Evolutionary conservation across 2,888 invertebrate species (phyloP), one percentile per base, ranked within the genome.

Genomic region (Opisthograptis luteolata): DNA sequence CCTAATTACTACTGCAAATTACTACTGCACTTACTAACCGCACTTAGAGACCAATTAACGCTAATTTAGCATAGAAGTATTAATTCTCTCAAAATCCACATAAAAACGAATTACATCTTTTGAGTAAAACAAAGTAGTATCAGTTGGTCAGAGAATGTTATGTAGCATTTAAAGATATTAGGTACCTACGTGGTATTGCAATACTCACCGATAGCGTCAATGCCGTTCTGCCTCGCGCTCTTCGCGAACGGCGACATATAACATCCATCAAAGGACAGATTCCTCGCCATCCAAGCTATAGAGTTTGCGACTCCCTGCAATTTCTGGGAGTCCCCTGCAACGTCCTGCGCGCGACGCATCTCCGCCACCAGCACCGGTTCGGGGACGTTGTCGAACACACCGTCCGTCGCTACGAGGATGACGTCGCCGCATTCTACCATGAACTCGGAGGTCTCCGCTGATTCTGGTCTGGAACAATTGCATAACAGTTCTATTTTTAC

Each of bases 341-440:
- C 58, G 1, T 64, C 72, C 48, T 76, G 75, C 51, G 94, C 94
- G 81, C 95, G 93, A 64, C 93, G 90, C 86, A 99, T 93, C 86
- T 98, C 97, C 37, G 95, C 95, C 64, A 98, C 92, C 71, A 99
- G 93, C 79, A 98, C 93, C 62, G 95, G 94, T 72, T 97, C 97
- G 53, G 98, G 98, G 69, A 99, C 95, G 90, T 99, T 99, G 91
- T 99, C 99, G 90, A 99, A 99, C 45, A 99, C 96, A 42, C 99
- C 99, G 87, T 99, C 99, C 0, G 99, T 99, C 14, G 98, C 99
- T 43, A 99, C 94, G 25, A 99, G 92, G 72, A 99, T 97, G 41
- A 97, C 96, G 86, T 99, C 99, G 39, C 98, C 98, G 75, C 97
- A 96, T 83, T 96, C 95, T 39, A 96, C 97, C 1, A 94, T 93